Conservation (phyloP, 2,113 vertebrate species). For the Oenanthe oenanthe region DNA sequence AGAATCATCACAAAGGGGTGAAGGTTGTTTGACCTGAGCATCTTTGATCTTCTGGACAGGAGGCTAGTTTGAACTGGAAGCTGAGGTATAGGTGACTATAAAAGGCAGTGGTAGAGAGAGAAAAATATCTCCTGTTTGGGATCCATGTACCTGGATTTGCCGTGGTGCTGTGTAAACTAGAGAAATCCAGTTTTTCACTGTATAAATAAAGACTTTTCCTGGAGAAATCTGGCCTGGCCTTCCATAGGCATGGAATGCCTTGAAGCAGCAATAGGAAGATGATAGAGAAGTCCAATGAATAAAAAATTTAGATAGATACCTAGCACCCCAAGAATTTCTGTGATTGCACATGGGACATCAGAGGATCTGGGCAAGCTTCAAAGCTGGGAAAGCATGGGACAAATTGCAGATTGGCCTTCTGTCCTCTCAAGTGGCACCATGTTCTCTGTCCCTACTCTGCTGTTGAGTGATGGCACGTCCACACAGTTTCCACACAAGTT, state of each 20-base stretch:
- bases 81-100: neutral
- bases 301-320: neutral
- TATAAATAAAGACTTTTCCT: neutral
- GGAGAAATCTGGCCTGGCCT: neutral
- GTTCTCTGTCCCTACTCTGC: neutral
- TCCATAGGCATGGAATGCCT: neutral
- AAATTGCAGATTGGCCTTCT: neutral
- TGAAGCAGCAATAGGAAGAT: neutral
- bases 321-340: neutral
- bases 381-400: neutral
- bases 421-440: accelerated
- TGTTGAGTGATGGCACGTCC: neutral
- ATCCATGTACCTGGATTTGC: neutral
- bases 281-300: neutral
- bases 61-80: neutral
- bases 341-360: neutral
- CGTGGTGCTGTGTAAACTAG: neutral
- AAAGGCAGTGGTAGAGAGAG: neutral
- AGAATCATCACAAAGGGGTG: neutral
- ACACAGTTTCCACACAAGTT: neutral
- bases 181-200: neutral
- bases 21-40: neutral
- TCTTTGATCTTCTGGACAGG: neutral
- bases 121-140: neutral
- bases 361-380: neutral